Conservation (phyloP, 1,140 invertebrate species). For the Pogonus chalceus region DNA sequence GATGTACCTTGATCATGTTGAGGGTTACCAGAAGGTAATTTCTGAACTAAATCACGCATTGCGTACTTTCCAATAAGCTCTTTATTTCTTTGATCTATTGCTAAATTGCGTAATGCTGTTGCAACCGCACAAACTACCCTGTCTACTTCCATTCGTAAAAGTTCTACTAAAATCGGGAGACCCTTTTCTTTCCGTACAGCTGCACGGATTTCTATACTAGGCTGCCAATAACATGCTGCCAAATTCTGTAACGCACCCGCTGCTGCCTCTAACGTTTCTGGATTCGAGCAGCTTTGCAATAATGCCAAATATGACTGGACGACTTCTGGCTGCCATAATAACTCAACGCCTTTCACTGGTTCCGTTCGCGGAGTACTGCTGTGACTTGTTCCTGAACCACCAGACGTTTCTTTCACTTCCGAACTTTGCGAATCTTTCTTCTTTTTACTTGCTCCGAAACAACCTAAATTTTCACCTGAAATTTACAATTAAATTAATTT, state of each 20-base stretch:
- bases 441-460: slow-evolving; percentile 90
- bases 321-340: slow-evolving; percentile 94
- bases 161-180: slow-evolving; percentile 92
- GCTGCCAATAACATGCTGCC: slow-evolving; percentile 96
- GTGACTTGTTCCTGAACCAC: slow-evolving; percentile 26
- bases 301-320: slow-evolving; percentile 88
- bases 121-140: slow-evolving; percentile 95
- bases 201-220: slow-evolving; percentile 83
- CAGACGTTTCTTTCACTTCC: slow-evolving; percentile 33
- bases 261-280: slow-evolving; percentile 93
- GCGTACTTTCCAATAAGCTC: slow-evolving; percentile 98
- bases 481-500: too few relatives aligned
- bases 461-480: slow-evolving; percentile 85
- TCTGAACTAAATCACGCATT: slow-evolving; percentile 93
- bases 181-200: slow-evolving; percentile 94
- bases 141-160: slow-evolving; percentile 93
- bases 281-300: slow-evolving; percentile 91
- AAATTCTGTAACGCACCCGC: slow-evolving; percentile 96
- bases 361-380: slow-evolving; percentile 47
- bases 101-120: slow-evolving; percentile 90
- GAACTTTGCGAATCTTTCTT: slow-evolving; percentile 67
- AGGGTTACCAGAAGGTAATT: slow-evolving; percentile 81
- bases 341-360: slow-evolving; percentile 75
- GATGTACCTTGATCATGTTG: slow-evolving; percentile 85
- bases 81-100: slow-evolving; percentile 93